Percentiles rank a stretch among this genome's conserved stretches.
These are phyloP conservation scores for Eilema depressum DNA, from an alignment of 2,888 invertebrate genomes.

Conservation along the genomic window DNA sequence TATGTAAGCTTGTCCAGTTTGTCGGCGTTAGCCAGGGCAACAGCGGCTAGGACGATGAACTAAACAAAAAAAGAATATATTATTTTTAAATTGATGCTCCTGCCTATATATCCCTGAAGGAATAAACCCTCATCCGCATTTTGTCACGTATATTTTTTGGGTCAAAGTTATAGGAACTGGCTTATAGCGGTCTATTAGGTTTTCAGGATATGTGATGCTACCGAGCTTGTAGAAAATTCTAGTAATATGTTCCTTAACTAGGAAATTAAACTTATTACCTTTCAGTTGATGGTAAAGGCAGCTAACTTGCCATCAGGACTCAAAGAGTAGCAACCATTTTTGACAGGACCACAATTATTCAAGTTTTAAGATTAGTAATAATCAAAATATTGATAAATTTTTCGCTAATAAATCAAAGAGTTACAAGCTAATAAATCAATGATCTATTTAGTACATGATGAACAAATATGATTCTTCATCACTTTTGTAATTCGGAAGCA, in stretches of 20 bases:
- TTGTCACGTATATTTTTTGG: too few relatives aligned
- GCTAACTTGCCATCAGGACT: not conserved
- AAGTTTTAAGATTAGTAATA: not conserved
- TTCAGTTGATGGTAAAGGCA: not conserved
- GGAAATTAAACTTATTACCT: not conserved
- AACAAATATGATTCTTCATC: not conserved
- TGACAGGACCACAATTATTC: not conserved
- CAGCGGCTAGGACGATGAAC: slow-evolving; percentile 69
- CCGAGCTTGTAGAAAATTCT: not conserved
- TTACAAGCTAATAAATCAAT: not conserved
- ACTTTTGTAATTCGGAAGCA: slow-evolving; percentile 12
- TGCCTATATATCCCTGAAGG: not conserved
- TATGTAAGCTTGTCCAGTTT: slow-evolving; percentile 73
- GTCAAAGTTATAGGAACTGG: too few relatives aligned
- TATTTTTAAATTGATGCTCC: not conserved
- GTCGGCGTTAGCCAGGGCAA: slow-evolving; percentile 67
- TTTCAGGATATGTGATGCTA: too few relatives aligned
- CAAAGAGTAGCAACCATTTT: not conserved
- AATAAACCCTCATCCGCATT: not conserved
- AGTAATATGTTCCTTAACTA: not conserved
- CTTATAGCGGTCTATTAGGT: too few relatives aligned
- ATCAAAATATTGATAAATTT: not conserved
- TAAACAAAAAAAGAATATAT: slow-evolving; percentile 35
- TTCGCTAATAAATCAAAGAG: not conserved
- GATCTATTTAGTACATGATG: not conserved